Evolutionary conservation across 2,113 vertebrate species (phyloP).

Genomic region (Xenopus borealis): DNA sequence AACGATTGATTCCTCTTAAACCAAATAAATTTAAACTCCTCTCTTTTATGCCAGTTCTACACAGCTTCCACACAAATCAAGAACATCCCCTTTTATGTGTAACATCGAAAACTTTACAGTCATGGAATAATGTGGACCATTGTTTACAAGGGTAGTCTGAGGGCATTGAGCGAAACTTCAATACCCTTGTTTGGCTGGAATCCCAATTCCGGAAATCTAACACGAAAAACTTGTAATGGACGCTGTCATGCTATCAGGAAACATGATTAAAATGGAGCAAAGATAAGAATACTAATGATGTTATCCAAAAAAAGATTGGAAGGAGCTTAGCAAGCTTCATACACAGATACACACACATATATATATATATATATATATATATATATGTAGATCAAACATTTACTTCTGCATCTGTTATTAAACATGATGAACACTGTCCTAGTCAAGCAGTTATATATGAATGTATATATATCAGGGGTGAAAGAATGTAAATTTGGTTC

Average conservation of each 20-base stretch:
- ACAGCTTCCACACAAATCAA: background rate
- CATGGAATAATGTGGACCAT: conserved; percentile 26
- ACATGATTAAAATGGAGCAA: conserved; percentile 21
- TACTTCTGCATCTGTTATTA: too few relatives aligned
- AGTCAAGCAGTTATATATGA: too few relatives aligned
- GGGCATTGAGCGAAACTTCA: conserved; percentile 32
- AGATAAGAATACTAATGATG: conserved; percentile 34
- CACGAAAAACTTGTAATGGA: conserved; percentile 39
- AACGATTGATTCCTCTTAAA: background rate
- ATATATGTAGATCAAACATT: too few relatives aligned
- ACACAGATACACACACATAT: too few relatives aligned
- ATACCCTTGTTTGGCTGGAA: conserved; percentile 20
- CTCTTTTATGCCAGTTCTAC: background rate
- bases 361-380: too few relatives aligned
- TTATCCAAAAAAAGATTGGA: conserved; percentile 6
- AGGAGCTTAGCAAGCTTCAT: background rate
- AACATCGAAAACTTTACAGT: conserved; percentile 18
- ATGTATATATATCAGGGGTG: too few relatives aligned
- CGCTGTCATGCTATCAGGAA: conserved; percentile 39
- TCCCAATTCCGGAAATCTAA: conserved; percentile 43
- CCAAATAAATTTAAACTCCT: background rate
- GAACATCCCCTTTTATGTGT: conserved; percentile 10
- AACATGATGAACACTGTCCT: too few relatives aligned
- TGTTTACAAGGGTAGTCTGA: conserved; percentile 34
- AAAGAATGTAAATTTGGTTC: too few relatives aligned